phyloP scores from a whole-genome alignment of 2,888 invertebrate species.

The Melipona beecheii region DNA sequence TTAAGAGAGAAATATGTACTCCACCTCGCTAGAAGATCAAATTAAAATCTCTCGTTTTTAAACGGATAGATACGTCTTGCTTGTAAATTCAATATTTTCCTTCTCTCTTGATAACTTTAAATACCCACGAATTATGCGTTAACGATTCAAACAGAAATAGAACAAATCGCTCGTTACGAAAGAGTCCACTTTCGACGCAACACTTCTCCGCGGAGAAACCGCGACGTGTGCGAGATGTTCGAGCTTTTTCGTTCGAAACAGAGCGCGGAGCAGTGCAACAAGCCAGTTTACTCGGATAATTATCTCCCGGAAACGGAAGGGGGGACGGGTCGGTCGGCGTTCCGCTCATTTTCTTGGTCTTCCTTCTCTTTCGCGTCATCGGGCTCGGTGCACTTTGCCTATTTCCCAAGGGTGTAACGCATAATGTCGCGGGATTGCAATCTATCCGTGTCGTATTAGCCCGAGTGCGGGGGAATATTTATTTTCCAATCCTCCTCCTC shows the following conservation, averaged over 20 bases:
- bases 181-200: background rate
- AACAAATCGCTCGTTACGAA: too few species aligned
- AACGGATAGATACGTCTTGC: too few species aligned
- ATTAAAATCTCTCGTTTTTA: too few species aligned
- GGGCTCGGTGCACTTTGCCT: slow-evolving; percentile 67
- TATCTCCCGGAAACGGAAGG: slow-evolving; percentile 34
- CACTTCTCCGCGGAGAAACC: too few species aligned
- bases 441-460: slow-evolving; percentile 48
- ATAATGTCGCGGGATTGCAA: slow-evolving; percentile 62
- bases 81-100: too few species aligned
- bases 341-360: background rate
- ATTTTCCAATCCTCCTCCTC: slow-evolving; percentile 52
- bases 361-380: slow-evolving; percentile 43
- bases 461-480: slow-evolving; percentile 50
- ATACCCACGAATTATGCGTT: too few species aligned
- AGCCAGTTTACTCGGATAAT: slow-evolving; percentile 60
- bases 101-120: too few species aligned
- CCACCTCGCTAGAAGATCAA: too few species aligned
- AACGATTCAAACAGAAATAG: too few species aligned
- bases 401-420: slow-evolving; percentile 66
- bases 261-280: background rate
- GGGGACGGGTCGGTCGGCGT: background rate
- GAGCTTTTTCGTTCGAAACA: background rate
- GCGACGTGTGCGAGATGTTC: background rate
- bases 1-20: too few species aligned